Percentiles rank a stretch among this genome's conserved stretches.
Conservation (phyloP, 2,113 vertebrate species). For the Etheostoma cragini region DNA sequence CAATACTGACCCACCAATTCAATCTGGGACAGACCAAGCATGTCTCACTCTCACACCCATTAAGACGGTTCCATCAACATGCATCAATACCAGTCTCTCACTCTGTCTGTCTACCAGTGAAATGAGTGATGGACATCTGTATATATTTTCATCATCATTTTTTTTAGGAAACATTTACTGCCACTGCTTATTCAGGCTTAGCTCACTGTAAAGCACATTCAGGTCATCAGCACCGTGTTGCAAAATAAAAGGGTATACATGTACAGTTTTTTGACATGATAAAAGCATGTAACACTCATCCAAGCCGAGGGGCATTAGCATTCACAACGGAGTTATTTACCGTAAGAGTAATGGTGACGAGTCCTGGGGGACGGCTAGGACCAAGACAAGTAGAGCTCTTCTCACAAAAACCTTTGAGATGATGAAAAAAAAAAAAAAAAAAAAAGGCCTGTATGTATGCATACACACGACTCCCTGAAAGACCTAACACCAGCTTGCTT, state of each 20-base stretch:
- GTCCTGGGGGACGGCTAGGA: slow-evolving; percentile 8
- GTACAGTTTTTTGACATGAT: slow-evolving; percentile 19
- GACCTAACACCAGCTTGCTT: background rate
- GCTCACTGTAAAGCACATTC: background rate
- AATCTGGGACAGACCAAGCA: slow-evolving; percentile 12
- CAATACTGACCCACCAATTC: background rate
- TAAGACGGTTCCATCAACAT: background rate
- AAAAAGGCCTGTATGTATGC: background rate
- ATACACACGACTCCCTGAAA: background rate
- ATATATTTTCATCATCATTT: slow-evolving; percentile 6
- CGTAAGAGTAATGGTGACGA: slow-evolving; percentile 10
- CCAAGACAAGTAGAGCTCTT: slow-evolving; percentile 3
- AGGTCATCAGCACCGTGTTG: background rate
- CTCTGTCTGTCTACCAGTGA: background rate
- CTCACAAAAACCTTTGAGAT: background rate
- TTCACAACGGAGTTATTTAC: background rate
- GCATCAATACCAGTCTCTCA: slow-evolving; percentile 21
- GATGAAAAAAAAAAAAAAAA: background rate
- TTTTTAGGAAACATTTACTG: slow-evolving; percentile 3
- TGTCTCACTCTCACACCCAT: slow-evolving; percentile 37
- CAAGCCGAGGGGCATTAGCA: slow-evolving; percentile 14
- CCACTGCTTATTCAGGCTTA: background rate
- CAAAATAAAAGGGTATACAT: background rate
- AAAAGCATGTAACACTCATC: slow-evolving; percentile 36
- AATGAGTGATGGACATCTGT: background rate